Base-by-base conservation (phyloP, 2,797 vertebrate genomes). In the Xenentodon cancila region DNA sequence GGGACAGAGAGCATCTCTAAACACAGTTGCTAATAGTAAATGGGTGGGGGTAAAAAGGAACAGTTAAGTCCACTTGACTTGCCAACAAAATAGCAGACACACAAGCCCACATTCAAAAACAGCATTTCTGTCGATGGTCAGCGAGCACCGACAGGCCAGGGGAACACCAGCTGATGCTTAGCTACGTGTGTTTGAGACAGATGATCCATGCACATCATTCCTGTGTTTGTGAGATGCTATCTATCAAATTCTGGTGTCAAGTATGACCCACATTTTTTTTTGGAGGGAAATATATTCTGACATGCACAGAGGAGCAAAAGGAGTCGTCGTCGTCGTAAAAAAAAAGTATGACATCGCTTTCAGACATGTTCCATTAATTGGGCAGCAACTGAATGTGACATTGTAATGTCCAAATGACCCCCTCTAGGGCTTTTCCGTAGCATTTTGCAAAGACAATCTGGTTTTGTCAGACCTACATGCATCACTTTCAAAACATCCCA, bases 241-340 rank as follows among this genome's bases (percentile, higher is more conserved):
- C 82, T 69, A 83, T 68, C 65, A 83, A 82, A 85, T 71, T 81
- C 27, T 13, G 45, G 56, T 58, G 51, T 73, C 45, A 64, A 69
- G 15, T 50, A 21, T 45, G 63, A 58, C 42, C 51, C 22, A 18
- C 46, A n/a, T n/a, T n/a, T n/a, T 63, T 75, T 75, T 63, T 50
- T 55, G 2, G 12, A 12, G 51, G 50, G 51, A 13, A 7, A 55
- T 64, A 57, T n/a, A 1, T 48, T 52, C 64, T 40, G 57, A 54
- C 55, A 53, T 67, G 58, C 18, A 40, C 3, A 1, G 49, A 1
- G 9, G 0, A 53, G 22, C 19, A 37, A 48, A 27, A 1, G 5
- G 4, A n/a, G 27, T 37, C 51, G 44, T 59, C 5, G 9, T 37
- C 5, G 2, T 12, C n/a, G n/a, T n/a, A n/a, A n/a, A n/a, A n/a